Evolutionary conservation across 1,140 invertebrate species (phyloP), one percentile per base, ranked within the genome.

Genomic region (Pseudomyrmex dendroicus): DNA sequence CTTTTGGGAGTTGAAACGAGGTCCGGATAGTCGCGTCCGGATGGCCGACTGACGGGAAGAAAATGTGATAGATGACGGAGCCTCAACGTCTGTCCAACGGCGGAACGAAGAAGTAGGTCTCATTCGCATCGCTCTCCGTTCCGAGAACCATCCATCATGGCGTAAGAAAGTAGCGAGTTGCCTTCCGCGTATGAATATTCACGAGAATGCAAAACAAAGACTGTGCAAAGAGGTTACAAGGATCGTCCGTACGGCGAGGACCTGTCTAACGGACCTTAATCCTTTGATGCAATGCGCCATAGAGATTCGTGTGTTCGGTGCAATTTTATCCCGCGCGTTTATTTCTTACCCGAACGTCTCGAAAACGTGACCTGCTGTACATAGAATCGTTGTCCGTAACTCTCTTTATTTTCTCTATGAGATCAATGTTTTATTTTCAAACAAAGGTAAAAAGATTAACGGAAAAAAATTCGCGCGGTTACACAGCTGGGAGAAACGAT

Each of bases 81-180:
- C 61, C 84, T 89, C 63, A 35, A 35, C 86, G 76, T 83, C 73
- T 64, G 74, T 86, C 48, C 66, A 48, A 61, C 57, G 63, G 54
- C 73, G 59, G 54, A 82, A 70, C 76, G 83, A 64, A 85, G 86
- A 88, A 85, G 67, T 88, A 76, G 86, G 76, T 89, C 85, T 74
- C 83, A 73, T 80, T 64, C 46, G 63, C 48, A 88, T 82, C 67
- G 52, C 61, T 86, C 70, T 67, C 62, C 48, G 73, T 87, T 87
- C 83, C 68, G 20, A 82, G 70, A 83, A 78, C 66, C 88, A 90
- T 90, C 88, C 82, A 90, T 90, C 89, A 90, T 85, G 62, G 66
- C 77, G 54, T 85, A 85, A 90, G 89, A 88, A 90, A 88, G 80
- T 73, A 59, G 57, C 63, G 76, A 59, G 83, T 82, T 87, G 83